phyloP scores from a whole-genome alignment of 1,140 invertebrate genomes.

The Babylonia areolata region DNA sequence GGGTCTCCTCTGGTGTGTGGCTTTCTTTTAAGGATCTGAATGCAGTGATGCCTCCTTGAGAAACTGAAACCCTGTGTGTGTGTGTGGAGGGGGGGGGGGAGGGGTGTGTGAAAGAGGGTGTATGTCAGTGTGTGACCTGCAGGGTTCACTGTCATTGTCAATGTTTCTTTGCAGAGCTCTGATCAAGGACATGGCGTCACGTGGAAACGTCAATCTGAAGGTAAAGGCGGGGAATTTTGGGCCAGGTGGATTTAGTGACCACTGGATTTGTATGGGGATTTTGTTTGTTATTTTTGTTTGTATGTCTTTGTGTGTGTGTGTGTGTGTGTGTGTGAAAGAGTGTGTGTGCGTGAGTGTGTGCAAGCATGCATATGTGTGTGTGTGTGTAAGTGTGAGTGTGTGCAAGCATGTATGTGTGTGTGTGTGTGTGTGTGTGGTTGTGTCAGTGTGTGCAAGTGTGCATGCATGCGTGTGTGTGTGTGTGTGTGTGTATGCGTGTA shows the following conservation, averaged over 20 bases:
- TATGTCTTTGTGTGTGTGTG: background rate
- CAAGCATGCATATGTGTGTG: background rate
- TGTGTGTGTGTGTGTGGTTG: slow-evolving; percentile 24
- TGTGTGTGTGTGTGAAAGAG: background rate
- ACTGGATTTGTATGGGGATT: no score
- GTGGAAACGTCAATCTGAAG: slow-evolving; percentile 7
- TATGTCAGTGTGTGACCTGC: no score
- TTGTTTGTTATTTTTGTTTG: background rate
- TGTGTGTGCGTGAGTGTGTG: slow-evolving; percentile 17
- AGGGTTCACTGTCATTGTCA: no score
- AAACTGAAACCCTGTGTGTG: no score
- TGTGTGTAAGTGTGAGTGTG: background rate
- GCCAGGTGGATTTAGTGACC: no score
- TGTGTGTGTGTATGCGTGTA: background rate
- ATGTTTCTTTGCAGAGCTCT: background rate
- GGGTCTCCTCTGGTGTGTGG: no score
- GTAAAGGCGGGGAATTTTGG: background rate
- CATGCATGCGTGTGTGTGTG: background rate
- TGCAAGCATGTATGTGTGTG: background rate
- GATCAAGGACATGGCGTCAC: slow-evolving; percentile 21
- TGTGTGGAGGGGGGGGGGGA: no score
- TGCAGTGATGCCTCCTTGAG: no score
- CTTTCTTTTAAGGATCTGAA: no score
- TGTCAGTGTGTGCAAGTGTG: background rate
- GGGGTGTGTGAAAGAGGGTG: no score